These are phyloP conservation scores for Cheilosia variabilis DNA, from an alignment of 2,888 invertebrate genomes.

Conservation along the genomic window DNA sequence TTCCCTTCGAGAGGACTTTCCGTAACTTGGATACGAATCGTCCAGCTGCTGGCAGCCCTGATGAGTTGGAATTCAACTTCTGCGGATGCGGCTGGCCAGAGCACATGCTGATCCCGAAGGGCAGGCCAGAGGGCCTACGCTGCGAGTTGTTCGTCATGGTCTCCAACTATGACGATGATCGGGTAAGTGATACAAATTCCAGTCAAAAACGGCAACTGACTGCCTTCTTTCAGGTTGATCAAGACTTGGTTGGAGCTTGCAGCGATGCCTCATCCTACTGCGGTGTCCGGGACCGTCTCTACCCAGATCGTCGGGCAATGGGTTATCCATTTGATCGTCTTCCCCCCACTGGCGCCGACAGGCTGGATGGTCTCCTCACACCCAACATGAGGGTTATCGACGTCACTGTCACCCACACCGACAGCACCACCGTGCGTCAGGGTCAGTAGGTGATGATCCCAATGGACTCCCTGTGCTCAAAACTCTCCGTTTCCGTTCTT, in stretches of 20 bases:
- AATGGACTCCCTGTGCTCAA: not conserved
- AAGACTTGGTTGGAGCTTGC: conserved; percentile 84
- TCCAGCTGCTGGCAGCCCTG: conserved; percentile 84
- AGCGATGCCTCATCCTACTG: conserved; percentile 90
- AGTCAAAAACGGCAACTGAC: conserved; percentile 84
- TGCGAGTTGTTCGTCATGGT: conserved; percentile 89
- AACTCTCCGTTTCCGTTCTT: conserved; percentile 8
- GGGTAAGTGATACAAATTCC: conserved; percentile 51
- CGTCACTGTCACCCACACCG: conserved; percentile 85
- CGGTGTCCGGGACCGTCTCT: conserved; percentile 88
- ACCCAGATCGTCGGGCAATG: conserved; percentile 91
- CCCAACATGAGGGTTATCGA: conserved; percentile 88
- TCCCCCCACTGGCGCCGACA: conserved; percentile 84
- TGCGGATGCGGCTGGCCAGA: conserved; percentile 94
- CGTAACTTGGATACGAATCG: conserved; percentile 86
- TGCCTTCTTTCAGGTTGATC: conserved; percentile 76
- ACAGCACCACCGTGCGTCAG: conserved; percentile 80
- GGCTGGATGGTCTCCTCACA: conserved; percentile 87
- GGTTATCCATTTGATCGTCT: conserved; percentile 92
- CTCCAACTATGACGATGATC: conserved; percentile 87
- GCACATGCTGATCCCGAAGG: conserved; percentile 89
- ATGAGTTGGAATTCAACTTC: conserved; percentile 87
- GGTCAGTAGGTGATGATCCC: conserved; percentile 5
- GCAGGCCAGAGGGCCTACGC: conserved; percentile 86
- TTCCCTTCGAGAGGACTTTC: conserved; percentile 91